Evolutionary conservation across 2,797 vertebrate species (phyloP).

Genomic region (Macroramphosus scolopax): DNA sequence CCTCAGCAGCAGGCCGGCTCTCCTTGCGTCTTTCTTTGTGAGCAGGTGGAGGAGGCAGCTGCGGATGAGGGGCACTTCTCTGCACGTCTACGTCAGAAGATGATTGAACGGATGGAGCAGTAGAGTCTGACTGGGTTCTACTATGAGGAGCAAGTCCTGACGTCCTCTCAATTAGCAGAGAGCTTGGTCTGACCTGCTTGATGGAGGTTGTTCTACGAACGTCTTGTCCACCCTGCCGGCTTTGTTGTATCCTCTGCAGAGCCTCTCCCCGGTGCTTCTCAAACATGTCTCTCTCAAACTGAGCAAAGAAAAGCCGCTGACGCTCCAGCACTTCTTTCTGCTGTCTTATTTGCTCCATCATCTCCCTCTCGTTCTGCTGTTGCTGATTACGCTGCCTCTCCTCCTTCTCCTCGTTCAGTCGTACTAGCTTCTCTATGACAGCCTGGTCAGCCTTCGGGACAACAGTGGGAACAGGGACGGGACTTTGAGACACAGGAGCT

Average conservation of each 20-base stretch:
- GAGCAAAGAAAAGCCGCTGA: slow-evolving; percentile 83
- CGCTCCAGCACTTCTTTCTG: slow-evolving; percentile 86
- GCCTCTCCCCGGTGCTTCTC: slow-evolving; percentile 82
- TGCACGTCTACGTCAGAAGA: slow-evolving; percentile 13
- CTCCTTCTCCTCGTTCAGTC: slow-evolving; percentile 88
- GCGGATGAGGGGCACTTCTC: slow-evolving; percentile 30
- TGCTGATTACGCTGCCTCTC: slow-evolving; percentile 86
- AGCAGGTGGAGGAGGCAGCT: slow-evolving; percentile 59
- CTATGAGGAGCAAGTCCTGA: slow-evolving; percentile 55
- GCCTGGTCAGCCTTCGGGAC: slow-evolving; percentile 40
- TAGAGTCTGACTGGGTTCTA: slow-evolving; percentile 66
- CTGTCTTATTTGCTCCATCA: slow-evolving; percentile 92
- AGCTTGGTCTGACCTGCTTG: slow-evolving; percentile 72
- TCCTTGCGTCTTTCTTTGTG: slow-evolving; percentile 72
- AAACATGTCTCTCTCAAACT: slow-evolving; percentile 76
- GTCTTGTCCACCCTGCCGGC: slow-evolving; percentile 53
- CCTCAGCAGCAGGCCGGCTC: slow-evolving; percentile 53
- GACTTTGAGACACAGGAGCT: slow-evolving; percentile 3
- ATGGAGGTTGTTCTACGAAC: slow-evolving; percentile 6
- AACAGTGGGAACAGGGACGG: slow-evolving; percentile 14
- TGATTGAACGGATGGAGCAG: slow-evolving; percentile 19
- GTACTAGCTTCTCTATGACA: slow-evolving; percentile 79
- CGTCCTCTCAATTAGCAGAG: slow-evolving; percentile 65
- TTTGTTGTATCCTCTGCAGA: slow-evolving; percentile 79
- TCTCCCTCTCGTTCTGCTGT: slow-evolving; percentile 88